Evolutionary conservation across 2,797 vertebrate genomes (phyloP).

Genomic region (Sylvilagus floridanus): DNA sequence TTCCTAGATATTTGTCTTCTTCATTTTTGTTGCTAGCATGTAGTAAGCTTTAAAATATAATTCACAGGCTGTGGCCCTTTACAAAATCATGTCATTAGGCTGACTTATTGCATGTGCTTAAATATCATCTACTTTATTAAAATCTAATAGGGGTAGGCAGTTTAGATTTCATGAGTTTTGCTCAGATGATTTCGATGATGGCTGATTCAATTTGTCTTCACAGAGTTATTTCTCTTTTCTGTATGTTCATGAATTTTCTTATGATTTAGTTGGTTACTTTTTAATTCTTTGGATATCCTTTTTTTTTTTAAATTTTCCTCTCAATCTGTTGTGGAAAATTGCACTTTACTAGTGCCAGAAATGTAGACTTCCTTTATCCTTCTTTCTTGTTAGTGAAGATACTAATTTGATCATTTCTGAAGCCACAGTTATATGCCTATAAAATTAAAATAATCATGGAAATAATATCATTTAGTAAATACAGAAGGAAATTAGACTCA

Average conservation of each 20-base stretch:
- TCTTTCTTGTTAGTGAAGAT: background rate
- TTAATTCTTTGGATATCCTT: background rate
- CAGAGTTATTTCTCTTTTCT: background rate
- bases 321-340: background rate
- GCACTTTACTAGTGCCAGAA: background rate
- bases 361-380: background rate
- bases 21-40: constrained; percentile 6
- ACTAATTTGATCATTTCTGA: background rate
- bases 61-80: background rate
- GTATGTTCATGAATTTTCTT: background rate
- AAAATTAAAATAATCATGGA: background rate
- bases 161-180: constrained; percentile 43
- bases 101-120: background rate
- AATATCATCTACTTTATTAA: background rate
- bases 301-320: background rate
- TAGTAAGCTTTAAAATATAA: background rate
- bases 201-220: constrained; percentile 4
- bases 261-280: constrained; percentile 8
- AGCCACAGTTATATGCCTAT: background rate
- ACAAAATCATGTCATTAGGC: background rate
- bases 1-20: background rate
- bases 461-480: constrained; percentile 30
- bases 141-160: background rate
- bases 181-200: background rate
- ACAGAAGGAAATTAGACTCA: background rate